Conservation (phyloP, 2,888 invertebrate species). For the Lepidocyrtoides sp. region DNA sequence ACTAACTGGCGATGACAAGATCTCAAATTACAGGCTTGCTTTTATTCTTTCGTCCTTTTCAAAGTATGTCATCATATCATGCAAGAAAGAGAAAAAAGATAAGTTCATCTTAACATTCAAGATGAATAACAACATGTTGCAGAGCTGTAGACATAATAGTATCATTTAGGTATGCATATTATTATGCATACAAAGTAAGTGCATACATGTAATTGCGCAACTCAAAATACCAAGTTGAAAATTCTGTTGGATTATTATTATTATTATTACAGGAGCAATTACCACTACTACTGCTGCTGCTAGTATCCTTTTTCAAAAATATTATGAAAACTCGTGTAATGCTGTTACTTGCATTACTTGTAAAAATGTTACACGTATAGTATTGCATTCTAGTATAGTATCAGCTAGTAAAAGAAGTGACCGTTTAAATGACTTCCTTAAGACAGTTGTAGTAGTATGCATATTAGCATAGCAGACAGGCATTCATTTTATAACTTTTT, state of each 20-base stretch:
- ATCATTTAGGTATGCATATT: background rate
- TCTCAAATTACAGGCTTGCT: constrained; percentile 20
- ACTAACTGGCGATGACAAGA: constrained; percentile 35
- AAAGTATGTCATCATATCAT: constrained; percentile 37
- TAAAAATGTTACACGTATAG: too few species aligned
- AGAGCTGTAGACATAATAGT: background rate
- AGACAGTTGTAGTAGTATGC: background rate
- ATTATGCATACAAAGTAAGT: background rate
- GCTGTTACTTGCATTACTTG: too few species aligned
- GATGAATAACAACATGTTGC: background rate
- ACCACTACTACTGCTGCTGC: background rate
- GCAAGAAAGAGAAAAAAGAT: background rate
- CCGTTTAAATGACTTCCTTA: background rate
- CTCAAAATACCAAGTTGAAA: background rate
- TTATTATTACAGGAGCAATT: background rate
- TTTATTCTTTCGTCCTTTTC: background rate
- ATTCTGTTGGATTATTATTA: too few species aligned
- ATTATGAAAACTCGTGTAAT: background rate
- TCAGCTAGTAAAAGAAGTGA: background rate
- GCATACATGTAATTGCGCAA: background rate
- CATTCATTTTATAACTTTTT: too few species aligned
- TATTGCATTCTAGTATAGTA: background rate
- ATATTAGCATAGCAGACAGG: too few species aligned
- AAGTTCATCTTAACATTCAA: background rate
- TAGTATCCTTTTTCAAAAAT: background rate